A percentile compares a stretch with the other conserved stretches of the same genome.
phyloP scores from a whole-genome alignment of 2,113 vertebrate species.

The Electrona antarctica region DNA sequence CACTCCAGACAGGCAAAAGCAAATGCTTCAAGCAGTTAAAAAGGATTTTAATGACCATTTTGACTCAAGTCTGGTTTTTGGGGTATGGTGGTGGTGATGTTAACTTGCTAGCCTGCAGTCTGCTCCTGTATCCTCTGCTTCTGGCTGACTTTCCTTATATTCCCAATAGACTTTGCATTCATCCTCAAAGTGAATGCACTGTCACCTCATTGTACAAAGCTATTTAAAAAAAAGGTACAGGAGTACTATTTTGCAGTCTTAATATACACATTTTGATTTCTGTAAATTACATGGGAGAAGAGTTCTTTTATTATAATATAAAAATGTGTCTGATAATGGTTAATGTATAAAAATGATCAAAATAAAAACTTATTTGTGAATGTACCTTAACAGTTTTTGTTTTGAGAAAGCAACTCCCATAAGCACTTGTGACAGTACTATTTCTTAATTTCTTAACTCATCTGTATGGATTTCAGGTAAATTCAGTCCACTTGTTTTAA shows the following conservation, averaged over 20 bases:
- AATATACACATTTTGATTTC: constrained; percentile 75
- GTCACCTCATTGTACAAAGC: constrained; percentile 73
- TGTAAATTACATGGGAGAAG: constrained; percentile 73
- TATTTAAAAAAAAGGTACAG: constrained; percentile 68
- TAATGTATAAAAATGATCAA: constrained; percentile 75
- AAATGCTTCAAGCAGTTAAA: constrained; percentile 28
- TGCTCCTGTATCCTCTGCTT: constrained; percentile 69
- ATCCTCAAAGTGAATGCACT: constrained; percentile 60
- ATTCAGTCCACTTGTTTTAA: too few species aligned
- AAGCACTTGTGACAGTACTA: too few species aligned
- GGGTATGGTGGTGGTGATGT: constrained; percentile 59
- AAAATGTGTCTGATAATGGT: constrained; percentile 78
- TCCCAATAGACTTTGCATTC: constrained; percentile 56
- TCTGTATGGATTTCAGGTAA: too few species aligned
- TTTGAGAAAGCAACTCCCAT: background rate
- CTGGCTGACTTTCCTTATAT: constrained; percentile 65
- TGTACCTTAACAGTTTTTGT: constrained; percentile 38
- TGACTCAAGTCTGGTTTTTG: constrained; percentile 61
- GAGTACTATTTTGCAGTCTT: constrained; percentile 82
- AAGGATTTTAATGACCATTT: constrained; percentile 44
- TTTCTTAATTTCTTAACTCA: too few species aligned
- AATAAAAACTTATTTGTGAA: constrained; percentile 83
- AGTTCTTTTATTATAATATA: constrained; percentile 80
- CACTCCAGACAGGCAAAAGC: constrained; percentile 18
- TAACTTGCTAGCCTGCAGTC: constrained; percentile 63